Evolutionary conservation across 2,888 invertebrate species (phyloP).

Genomic region (Melangyna quadrimaculata): DNA sequence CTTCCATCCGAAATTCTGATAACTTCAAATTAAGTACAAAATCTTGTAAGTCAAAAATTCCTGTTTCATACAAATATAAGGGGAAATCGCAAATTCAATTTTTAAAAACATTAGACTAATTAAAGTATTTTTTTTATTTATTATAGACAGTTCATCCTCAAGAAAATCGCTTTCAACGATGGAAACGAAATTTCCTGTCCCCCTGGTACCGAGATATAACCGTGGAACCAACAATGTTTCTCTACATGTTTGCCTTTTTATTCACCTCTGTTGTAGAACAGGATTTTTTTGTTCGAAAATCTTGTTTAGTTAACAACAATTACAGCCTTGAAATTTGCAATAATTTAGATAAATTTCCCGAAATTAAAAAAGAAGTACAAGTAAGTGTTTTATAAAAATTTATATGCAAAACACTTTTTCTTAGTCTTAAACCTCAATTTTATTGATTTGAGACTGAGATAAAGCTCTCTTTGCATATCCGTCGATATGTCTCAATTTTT

Average conservation of each 20-base stretch:
- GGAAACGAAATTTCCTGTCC: conserved; percentile 18
- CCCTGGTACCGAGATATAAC: conserved; percentile 82
- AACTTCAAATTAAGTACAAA: no score
- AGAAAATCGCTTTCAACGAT: conserved; percentile 19
- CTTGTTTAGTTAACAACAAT: conserved; percentile 88
- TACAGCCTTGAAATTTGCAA: conserved; percentile 86
- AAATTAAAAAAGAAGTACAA: conserved; percentile 87
- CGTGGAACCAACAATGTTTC: conserved; percentile 92
- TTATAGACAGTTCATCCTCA: neutral
- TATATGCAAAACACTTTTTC: no score
- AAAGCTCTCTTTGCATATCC: no score
- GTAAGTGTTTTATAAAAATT: conserved; percentile 81
- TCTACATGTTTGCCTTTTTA: conserved; percentile 95
- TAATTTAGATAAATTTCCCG: conserved; percentile 83
- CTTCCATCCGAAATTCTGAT: no score
- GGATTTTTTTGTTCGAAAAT: conserved; percentile 89
- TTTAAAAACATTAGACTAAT: no score
- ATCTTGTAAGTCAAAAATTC: no score
- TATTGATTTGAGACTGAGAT: no score
- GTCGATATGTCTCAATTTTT: no score
- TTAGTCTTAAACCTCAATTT: no score
- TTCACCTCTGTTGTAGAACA: conserved; percentile 90
- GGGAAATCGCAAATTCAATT: no score
- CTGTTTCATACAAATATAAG: no score
- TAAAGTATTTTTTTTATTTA: neutral